Evolutionary conservation across 2,797 vertebrate species (phyloP), one percentile per base, ranked within the genome.

Genomic region (Tapirus indicus): DNA sequence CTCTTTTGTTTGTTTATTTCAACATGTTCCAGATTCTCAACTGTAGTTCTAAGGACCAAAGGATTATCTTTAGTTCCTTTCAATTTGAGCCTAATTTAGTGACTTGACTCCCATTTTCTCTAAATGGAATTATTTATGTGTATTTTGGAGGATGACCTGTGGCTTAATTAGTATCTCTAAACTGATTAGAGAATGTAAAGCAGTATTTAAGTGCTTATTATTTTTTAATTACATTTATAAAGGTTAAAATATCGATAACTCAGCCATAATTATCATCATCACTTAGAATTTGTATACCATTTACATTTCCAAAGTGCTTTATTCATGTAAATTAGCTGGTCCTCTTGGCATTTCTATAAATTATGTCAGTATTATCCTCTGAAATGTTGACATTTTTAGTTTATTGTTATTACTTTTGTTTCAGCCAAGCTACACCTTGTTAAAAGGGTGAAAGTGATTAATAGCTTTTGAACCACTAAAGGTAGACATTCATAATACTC

Each of bases 191-290:
- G 84, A 95, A 94, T 88, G 29, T 92, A 95, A 97, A 98, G 77
- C 23, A 16, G 62, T 87, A 87, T 95, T 88, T 94, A 97, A 97
- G 80, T 96, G 95, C 92, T 97, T 94, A 97, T 97, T 97, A 96
- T 93, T 87, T 97, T 95, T 58, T 23, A 97, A 97, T 97, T 97
- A 97, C 41, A 95, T 96, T 97, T 97, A 82, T 80, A 97, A 95
- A 97, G 97, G 93, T 97, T 97, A 97, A 97, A 92, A 79, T 95
- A 94, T 32, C 71, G 89, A 75, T 96, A 96, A 79, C 72, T 93
- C 90, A 80, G n/a, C 83, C 74, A 64, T 97, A 85, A 90, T 97
- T 96, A 95, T 94, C 69, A 87, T 95, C 83, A 86, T 97, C 68
- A 84, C 94, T 95, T 97, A 97, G 89, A 95, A 88, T 97, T 88